Percentiles rank a stretch among this genome's conserved stretches.
These are phyloP conservation scores for Drosophila yooni DNA, from an alignment of 2,888 invertebrate genomes.

Conservation along the genomic window DNA sequence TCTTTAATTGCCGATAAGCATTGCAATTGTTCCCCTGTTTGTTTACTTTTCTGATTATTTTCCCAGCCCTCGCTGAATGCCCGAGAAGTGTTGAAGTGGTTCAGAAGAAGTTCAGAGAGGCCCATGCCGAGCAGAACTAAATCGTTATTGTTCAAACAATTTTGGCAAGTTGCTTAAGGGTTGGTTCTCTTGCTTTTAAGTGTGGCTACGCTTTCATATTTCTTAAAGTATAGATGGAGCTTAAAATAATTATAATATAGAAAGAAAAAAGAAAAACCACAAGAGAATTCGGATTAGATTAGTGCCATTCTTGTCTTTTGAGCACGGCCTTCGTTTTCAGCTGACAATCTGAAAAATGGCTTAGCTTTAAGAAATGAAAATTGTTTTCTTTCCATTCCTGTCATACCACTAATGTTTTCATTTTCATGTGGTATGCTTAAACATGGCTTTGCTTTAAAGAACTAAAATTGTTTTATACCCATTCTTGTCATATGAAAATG, in stretches of 20 bases:
- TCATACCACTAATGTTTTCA: background rate
- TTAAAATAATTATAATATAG: background rate
- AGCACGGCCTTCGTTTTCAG: background rate
- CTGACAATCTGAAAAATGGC: background rate
- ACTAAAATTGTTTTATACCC: background rate
- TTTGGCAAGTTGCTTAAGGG: background rate
- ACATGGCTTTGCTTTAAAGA: background rate
- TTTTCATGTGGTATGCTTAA: background rate
- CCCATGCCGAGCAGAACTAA: slow-evolving; percentile 1
- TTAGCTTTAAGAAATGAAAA: background rate
- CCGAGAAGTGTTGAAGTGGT: slow-evolving; percentile 21
- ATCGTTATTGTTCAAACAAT: slow-evolving; percentile 4
- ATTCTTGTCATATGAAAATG: background rate
- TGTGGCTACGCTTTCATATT: background rate
- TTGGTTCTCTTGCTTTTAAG: too few species aligned
- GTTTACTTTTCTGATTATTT: slow-evolving; percentile 34
- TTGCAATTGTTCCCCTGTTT: slow-evolving; percentile 66
- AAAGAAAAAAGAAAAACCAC: background rate
- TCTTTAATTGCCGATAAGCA: slow-evolving; percentile 70
- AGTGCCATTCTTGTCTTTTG: background rate
- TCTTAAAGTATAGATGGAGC: background rate
- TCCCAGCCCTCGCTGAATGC: background rate
- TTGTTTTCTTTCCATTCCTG: background rate
- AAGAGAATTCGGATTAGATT: background rate
- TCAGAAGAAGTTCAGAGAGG: slow-evolving; percentile 22